phyloP scores from a whole-genome alignment of 2,888 invertebrate genomes.

The Carabus problematicus region DNA sequence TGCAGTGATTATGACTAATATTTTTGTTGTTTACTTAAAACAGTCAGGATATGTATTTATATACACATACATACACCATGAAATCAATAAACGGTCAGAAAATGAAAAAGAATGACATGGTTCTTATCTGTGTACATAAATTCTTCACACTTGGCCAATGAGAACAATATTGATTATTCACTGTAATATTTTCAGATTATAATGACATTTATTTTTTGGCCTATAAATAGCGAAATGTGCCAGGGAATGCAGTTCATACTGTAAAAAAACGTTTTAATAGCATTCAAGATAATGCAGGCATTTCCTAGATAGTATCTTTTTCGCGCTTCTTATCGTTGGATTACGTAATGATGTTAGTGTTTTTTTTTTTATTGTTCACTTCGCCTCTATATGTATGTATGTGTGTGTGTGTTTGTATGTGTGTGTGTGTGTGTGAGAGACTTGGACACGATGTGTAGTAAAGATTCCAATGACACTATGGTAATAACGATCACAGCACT shows the following conservation, averaged over 20 bases:
- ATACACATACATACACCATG: too few relatives aligned
- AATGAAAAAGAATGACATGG: background rate
- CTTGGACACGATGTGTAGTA: too few relatives aligned
- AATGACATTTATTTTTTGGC: constrained; percentile 18
- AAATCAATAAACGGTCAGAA: too few relatives aligned
- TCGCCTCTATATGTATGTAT: too few relatives aligned
- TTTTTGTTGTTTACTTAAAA: too few relatives aligned
- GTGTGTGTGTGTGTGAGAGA: too few relatives aligned
- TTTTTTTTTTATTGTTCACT: background rate
- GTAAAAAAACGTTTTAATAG: constrained; percentile 7
- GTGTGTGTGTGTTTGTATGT: too few relatives aligned
- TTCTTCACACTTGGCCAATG: too few relatives aligned
- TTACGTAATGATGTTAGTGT: constrained; percentile 14
- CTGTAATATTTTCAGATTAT: constrained; percentile 2
- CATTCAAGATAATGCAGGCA: constrained; percentile 19
- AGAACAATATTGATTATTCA: too few relatives aligned
- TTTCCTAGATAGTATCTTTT: constrained; percentile 28
- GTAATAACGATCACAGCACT: constrained; percentile 3
- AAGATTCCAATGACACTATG: background rate
- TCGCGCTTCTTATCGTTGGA: constrained; percentile 21
- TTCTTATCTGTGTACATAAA: constrained; percentile 6
- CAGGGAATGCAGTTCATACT: constrained; percentile 18
- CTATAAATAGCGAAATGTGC: constrained; percentile 30
- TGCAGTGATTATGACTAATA: too few relatives aligned
- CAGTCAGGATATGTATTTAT: too few relatives aligned